Percentiles rank a stretch among this genome's conserved stretches.
phyloP scores from a whole-genome alignment of 2,113 vertebrate genomes.

The Theristicus caerulescens region DNA sequence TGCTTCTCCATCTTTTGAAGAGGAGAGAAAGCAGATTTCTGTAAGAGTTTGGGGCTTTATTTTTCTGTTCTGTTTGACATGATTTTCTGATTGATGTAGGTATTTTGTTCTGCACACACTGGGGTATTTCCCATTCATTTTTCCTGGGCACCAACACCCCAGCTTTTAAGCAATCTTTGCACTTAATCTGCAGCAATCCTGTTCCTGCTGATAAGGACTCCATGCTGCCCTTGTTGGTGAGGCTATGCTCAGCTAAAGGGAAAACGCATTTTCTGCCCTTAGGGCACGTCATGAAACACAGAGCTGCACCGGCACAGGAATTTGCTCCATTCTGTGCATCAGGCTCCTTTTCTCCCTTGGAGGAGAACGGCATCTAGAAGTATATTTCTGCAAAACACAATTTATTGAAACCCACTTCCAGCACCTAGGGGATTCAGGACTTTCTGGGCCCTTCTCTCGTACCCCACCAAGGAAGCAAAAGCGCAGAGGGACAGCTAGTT shows the following conservation, averaged over 20 bases:
- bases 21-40: neutral
- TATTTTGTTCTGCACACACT: neutral
- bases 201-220: neutral
- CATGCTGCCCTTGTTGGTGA: rapidly evolving
- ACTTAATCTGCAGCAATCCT: neutral
- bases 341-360: neutral
- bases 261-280: neutral
- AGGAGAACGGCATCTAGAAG: neutral
- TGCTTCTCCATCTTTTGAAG: neutral
- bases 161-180: neutral
- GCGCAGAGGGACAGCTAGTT: no score
- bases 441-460: neutral
- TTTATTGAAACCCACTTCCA: neutral
- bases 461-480: neutral
- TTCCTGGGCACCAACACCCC: neutral
- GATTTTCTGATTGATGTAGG: neutral
- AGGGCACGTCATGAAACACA: neutral
- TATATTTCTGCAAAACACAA: neutral
- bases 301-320: neutral
- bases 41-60: neutral
- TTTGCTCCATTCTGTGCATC: neutral
- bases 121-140: neutral
- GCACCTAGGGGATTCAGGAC: neutral
- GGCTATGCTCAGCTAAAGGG: neutral
- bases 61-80: neutral